Evolutionary conservation across 2,888 invertebrate species (phyloP).

Genomic region (Cryptophagus acutangulus): DNA sequence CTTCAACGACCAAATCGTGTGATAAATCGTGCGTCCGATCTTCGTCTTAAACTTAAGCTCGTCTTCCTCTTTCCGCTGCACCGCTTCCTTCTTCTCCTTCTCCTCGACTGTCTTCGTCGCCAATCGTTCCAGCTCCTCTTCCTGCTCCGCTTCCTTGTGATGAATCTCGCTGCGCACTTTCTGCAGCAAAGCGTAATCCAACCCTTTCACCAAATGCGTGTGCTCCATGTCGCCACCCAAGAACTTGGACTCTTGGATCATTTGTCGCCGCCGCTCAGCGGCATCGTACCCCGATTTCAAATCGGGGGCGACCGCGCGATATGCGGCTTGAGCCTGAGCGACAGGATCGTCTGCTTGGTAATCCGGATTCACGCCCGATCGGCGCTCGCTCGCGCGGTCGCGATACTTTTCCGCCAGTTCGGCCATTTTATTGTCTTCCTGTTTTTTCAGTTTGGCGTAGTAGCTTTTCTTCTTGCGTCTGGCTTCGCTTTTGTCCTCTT

Average conservation of each 20-base stretch:
- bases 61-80: conserved; percentile 59
- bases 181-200: conserved; percentile 85
- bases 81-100: conserved; percentile 38
- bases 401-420: conserved; percentile 91
- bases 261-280: conserved; percentile 87
- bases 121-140: conserved; percentile 73
- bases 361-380: conserved; percentile 68
- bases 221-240: conserved; percentile 99
- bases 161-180: conserved; percentile 91
- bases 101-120: conserved; percentile 57
- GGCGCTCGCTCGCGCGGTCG: conserved; percentile 82
- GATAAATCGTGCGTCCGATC: conserved; percentile 72
- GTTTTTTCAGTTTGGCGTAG: conserved; percentile 89
- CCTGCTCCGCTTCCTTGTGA: conserved; percentile 74
- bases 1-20: conserved; percentile 62
- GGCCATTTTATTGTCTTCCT: conserved; percentile 91
- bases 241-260: conserved; percentile 98
- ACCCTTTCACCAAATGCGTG: conserved; percentile 98
- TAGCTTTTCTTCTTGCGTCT: conserved; percentile 91
- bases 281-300: conserved; percentile 90
- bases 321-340: conserved; percentile 65
- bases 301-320: conserved; percentile 92
- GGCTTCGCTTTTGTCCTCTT: conserved; percentile 75
- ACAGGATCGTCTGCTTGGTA: conserved; percentile 79
- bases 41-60: conserved; percentile 80